Evolutionary conservation across 2,888 invertebrate genomes (phyloP).

Genomic region (Netelia virgata): DNA sequence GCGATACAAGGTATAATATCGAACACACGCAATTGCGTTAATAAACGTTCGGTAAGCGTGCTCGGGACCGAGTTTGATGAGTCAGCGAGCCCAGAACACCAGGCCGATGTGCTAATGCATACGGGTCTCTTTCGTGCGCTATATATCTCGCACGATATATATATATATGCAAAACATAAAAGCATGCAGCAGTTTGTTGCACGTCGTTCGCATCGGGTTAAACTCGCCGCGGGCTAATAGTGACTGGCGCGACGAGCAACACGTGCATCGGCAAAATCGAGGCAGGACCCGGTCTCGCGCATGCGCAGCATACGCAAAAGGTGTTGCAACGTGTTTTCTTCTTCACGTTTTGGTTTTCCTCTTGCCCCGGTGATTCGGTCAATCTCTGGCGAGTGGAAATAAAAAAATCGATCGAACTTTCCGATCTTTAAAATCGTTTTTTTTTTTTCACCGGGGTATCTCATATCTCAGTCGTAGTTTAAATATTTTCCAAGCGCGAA

Average conservation of each 20-base stretch:
- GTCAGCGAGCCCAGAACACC: slow-evolving; percentile 69
- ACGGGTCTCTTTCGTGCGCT: slow-evolving; percentile 2
- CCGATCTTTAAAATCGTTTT: neutral
- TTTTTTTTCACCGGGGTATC: no score
- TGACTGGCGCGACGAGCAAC: slow-evolving; percentile 33
- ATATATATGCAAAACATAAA: neutral
- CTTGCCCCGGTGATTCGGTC: slow-evolving; percentile 26
- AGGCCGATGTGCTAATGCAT: slow-evolving; percentile 33
- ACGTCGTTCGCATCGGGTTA: slow-evolving; percentile 3
- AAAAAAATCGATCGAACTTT: neutral
- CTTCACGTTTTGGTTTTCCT: neutral
- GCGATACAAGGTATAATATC: slow-evolving; percentile 2
- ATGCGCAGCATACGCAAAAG: slow-evolving; percentile 25
- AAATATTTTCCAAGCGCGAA: no score
- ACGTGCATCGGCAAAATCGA: slow-evolving; percentile 6
- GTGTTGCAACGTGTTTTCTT: slow-evolving; percentile 7
- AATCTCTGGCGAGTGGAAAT: neutral
- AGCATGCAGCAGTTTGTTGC: slow-evolving; percentile 3
- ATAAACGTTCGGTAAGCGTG: slow-evolving; percentile 67
- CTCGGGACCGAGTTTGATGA: slow-evolving; percentile 54
- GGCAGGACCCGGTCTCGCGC: slow-evolving; percentile 13
- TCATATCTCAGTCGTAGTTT: neutral
- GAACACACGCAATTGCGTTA: slow-evolving; percentile 56
- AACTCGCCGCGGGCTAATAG: slow-evolving; percentile 39
- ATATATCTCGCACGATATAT: neutral